Conservation (phyloP, 2,113 vertebrate species). For the Pollachius pollachius region DNA sequence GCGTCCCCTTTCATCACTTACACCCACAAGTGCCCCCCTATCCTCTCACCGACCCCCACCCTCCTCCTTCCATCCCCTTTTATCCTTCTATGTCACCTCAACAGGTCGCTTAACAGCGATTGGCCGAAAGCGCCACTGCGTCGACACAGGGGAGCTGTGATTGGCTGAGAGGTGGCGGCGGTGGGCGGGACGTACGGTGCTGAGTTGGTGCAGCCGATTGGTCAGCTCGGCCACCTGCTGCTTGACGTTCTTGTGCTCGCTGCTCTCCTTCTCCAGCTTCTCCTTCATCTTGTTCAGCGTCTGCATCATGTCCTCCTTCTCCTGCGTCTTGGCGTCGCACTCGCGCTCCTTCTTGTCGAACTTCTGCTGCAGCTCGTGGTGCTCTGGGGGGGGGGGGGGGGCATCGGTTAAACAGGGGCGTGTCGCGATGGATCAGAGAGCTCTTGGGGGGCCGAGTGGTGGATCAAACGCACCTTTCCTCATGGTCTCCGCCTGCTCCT, state of each 20-base stretch:
- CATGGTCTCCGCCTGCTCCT: conserved; percentile 99
- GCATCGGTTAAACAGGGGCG: too few relatives aligned
- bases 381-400: conserved; percentile 73
- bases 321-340: conserved; percentile 95
- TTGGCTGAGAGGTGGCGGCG: too few relatives aligned
- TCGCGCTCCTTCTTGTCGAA: conserved; percentile 97
- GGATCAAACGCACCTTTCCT: conserved; percentile 81
- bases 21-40: too few relatives aligned
- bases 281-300: conserved; percentile 99
- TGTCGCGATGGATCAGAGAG: too few relatives aligned
- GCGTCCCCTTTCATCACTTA: too few relatives aligned
- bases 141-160: too few relatives aligned
- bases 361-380: conserved; percentile 92
- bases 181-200: conserved; percentile 74
- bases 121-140: too few relatives aligned
- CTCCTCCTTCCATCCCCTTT: too few relatives aligned
- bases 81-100: too few relatives aligned
- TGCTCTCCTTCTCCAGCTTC: conserved; percentile 93
- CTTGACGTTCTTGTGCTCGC: conserved; percentile 91
- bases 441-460: too few relatives aligned
- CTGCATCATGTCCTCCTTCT: conserved; percentile 99
- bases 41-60: too few relatives aligned
- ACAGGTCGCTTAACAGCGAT: too few relatives aligned
- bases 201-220: conserved; percentile 86
- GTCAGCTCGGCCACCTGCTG: conserved; percentile 91